Evolutionary conservation across 2,888 invertebrate genomes (phyloP), one percentile per base, ranked within the genome.

Genomic region (Zeuzera pyrina): DNA sequence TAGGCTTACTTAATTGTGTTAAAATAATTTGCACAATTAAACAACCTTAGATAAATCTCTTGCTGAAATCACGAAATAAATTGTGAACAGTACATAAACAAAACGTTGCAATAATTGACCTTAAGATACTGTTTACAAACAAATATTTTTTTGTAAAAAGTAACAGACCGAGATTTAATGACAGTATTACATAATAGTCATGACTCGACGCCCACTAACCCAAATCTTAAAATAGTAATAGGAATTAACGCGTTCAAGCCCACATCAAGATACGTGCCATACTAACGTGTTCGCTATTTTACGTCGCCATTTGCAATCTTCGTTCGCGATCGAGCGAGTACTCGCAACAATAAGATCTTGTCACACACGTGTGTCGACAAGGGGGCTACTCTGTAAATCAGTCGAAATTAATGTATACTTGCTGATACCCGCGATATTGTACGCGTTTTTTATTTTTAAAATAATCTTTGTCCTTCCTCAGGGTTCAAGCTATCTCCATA

Each of bases 271-370:
- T 61, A 43, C 30, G 47, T 38, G 47, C 41, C 42, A 43, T 43
- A 45, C 40, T 42, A 54, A 53, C 58, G 57, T 62, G 59, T 62
- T 56, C 50, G 52, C 53, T 47, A 49, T 50, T 48, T 45, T 47
- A 54, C 63, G 57, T 54, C 52, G 44, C 48, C 44, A 45, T 50
- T 44, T 35, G 47, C 57, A 63, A 67, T 69, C 70, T 49, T 42
- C 45, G 49, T 38, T 34, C 37, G 45, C 47, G 49, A 66, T 64
- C 66, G 53, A 43, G 41, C 48, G 43, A 45, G 50, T 40, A 51
- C 47, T 47, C 45, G 53, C 46, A 59, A 72, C 72, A 76, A 72
- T 72, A 57, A 68, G 76, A 77, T 76, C 70, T 77, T 73, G 76
- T 76, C 73, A 72, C 71, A 71, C 71, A 73, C 62, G 66, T 72